Base-by-base conservation (phyloP, 2,113 vertebrate species). In the Telmatochromis bifrenatus region DNA sequence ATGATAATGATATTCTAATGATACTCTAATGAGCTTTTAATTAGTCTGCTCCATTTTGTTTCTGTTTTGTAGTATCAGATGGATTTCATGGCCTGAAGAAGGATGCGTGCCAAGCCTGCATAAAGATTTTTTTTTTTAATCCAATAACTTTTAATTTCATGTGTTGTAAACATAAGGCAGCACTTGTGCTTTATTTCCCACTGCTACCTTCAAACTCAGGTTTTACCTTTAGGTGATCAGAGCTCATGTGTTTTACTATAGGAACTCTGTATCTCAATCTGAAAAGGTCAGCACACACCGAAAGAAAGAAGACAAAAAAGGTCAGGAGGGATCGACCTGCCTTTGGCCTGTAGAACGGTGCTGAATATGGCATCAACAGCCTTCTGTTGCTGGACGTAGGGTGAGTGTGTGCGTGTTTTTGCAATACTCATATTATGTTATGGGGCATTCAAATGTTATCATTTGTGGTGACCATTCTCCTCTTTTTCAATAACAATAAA, bases 201-300 rank as follows among this genome's bases (percentile, higher is more conserved):
- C 70, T n/a, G 42, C 10, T 49, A 49, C 10, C 17, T 17, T 42
- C 15, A 81, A 42, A 35, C 54, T 58, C 21, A 6, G 13, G 54
- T 39, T 56, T 56, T 54, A 28, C 45, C n/a, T 85, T 55, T 81
- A 60, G 79, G 12, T 42, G 83, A 84, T 56, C 4, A 70, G 45
- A 82, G 23, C 47, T 82, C 75, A 58, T 77, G 73, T 35, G 35
- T 80, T 86, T 37, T 51, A 19, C 35, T 81, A 83, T 19, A 13
- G 47, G 86, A 89, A 81, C 14, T 47, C 73, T 19, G 42, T 31
- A 11, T 87, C 86, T 92, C 81, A 83, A 91, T 93, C 80, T 49
- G 83, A 54, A 93, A 93, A 94, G 90, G 90, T 90, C 91, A 83
- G 62, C 42, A 17, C 6, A 83, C 77, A 90, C 23, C 9, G 7